Base-by-base conservation (phyloP, 1,140 invertebrate species). In the Tachypleus tridentatus region DNA sequence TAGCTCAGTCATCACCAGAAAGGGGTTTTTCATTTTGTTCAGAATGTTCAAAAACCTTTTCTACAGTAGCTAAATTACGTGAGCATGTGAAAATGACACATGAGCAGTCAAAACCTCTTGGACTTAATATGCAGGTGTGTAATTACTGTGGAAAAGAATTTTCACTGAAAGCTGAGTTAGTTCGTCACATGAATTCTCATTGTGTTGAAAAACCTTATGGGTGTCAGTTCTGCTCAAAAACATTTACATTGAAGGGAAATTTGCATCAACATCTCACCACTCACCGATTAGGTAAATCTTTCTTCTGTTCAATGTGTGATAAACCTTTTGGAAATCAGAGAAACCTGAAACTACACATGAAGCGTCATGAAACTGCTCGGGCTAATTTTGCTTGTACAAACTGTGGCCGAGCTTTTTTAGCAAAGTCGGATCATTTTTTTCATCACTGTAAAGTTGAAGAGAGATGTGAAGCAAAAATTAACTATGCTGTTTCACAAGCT, bases 381-480 rank as follows among this genome's bases (percentile, higher is more conserved):
- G 65, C 65, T 9, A 67, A 67, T 29, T 67, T 67, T n/a, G 64
- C 62, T 9, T 67, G 65, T 53, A 67, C 65, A 51, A 67, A 64
- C n/a, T 67, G 65, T 58, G 65, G 65, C 4, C 58, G 65, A 3
- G 63, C 65, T n/a, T 67, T 67, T 54, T 49, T 67, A 10, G 65
- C 65, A 5, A 67, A 67, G 50, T 67, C 65, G 7, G 65, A 67
- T 58, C 65, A 67, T 49, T 67, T 67, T 49, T 67, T 67, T n/a
- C 65, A 67, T 58, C 56, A 64, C 47, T 67, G 65, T 57, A 51
- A 54, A n/a, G 61, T 63, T 8, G 49, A 49, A 8, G 50, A 61
- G 10, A 9, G 48, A 10, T 9, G 48, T 51, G 60, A 10, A 7
- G 7, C n/a, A 49, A n/a, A 58, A 60, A 62, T 51, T 51, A 62